Evolutionary conservation across 2,888 invertebrate species (phyloP).

Genomic region (Laothoe populi): DNA sequence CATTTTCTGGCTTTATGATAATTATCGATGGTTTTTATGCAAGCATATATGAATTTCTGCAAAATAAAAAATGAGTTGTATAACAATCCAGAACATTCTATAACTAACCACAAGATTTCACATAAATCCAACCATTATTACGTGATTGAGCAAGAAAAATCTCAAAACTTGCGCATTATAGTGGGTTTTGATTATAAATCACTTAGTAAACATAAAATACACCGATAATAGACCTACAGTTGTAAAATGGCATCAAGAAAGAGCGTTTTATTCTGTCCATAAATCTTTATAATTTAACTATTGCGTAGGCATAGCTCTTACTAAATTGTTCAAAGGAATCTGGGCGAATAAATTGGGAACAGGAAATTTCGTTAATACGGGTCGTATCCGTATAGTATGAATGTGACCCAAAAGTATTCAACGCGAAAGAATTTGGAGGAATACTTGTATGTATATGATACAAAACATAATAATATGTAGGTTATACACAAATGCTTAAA

Average conservation of each 20-base stretch:
- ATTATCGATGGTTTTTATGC: background rate
- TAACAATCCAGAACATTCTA: background rate
- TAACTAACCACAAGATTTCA: background rate
- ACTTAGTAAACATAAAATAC: constrained; percentile 11
- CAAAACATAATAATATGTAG: too few species aligned
- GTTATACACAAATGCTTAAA: too few species aligned
- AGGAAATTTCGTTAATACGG: constrained; percentile 18
- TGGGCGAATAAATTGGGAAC: constrained; percentile 24
- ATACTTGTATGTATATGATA: background rate
- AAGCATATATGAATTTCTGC: background rate
- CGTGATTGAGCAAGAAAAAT: constrained; percentile 1
- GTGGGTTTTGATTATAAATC: constrained; percentile 2
- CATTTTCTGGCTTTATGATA: too few species aligned
- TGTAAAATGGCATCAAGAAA: constrained; percentile 15
- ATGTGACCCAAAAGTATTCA: background rate
- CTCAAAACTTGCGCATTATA: background rate
- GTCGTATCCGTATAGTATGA: background rate
- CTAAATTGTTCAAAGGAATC: constrained; percentile 20
- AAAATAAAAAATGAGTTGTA: background rate
- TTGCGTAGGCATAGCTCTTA: constrained; percentile 12
- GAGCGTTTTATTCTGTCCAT: constrained; percentile 18
- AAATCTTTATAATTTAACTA: constrained; percentile 16
- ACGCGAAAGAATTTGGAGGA: background rate
- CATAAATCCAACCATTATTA: background rate
- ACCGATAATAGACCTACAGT: constrained; percentile 20